Evolutionary conservation across 2,888 invertebrate genomes (phyloP).

Genomic region (Sthenelais limicola): DNA sequence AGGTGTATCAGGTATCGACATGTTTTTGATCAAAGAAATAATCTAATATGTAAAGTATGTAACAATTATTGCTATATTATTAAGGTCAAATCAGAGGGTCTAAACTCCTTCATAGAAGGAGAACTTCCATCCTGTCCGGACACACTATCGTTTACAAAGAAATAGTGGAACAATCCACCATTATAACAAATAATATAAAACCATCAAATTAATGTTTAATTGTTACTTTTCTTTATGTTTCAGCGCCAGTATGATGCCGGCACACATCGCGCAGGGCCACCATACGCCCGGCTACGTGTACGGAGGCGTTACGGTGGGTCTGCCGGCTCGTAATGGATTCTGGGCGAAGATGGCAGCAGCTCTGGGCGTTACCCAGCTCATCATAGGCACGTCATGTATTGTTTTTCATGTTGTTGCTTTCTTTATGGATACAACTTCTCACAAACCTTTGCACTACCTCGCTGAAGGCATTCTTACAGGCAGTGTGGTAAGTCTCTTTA

Average conservation of each 20-base stretch:
- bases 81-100: too few species aligned
- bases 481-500: conserved; percentile 34
- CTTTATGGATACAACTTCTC: conserved; percentile 13
- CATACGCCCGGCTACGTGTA: conserved; percentile 17
- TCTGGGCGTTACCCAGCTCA: conserved; percentile 41
- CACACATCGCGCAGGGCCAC: conserved; percentile 18
- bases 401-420: conserved; percentile 39
- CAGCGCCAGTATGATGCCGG: conserved; percentile 3
- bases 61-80: too few species aligned
- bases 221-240: background rate
- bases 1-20: too few species aligned
- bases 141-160: too few species aligned
- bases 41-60: too few species aligned
- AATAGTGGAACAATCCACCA: too few species aligned
- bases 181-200: background rate
- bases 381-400: conserved; percentile 42
- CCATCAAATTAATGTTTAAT: background rate
- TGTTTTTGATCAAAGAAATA: too few species aligned
- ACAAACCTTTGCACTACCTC: conserved; percentile 39
- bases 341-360: conserved; percentile 46
- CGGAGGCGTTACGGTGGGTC: conserved; percentile 18
- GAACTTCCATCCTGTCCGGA: too few species aligned
- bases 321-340: conserved; percentile 30
- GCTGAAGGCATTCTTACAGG: conserved; percentile 42
- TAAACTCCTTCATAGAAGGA: too few species aligned